Evolutionary conservation across 2,888 invertebrate species (phyloP), one percentile per base, ranked within the genome.

Genomic region (Arenicola marina): DNA sequence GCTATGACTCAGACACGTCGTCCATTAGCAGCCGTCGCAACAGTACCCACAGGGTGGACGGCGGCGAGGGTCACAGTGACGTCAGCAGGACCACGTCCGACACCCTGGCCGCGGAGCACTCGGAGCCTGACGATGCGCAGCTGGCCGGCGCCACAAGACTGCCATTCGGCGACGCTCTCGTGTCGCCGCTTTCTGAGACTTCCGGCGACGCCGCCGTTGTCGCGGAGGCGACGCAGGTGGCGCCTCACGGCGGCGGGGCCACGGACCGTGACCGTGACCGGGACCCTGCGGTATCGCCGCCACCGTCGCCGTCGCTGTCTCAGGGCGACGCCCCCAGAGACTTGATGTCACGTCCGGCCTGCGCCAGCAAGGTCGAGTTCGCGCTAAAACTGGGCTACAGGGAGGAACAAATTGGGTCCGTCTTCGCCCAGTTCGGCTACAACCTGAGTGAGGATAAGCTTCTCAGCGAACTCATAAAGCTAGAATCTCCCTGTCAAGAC

Each of bases 371-470:
- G 77, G 89, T 94, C 67, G 94, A 95, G 83, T 95, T 95, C 81
- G 95, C 93, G 0, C 86, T 94, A 59, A 95, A 94, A 84, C 85
- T 96, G 69, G 96, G 96, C 46, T 97, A 95, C 84, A 91, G 92
- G 0, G 95, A 95, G 80, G 87, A 88, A 51, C 87, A 93, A 67
- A 91, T 95, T 4, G 90, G 91, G 73, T 89, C 89, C 0, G 95
- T 93, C 0, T 82, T 96, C 46, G 89, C 89, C 71, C 91, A 92
- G 74, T 84, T 95, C n/a, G 95, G 95, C 0, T 88, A 91, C 0
- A 89, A 90, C 71, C 92, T 93, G 4, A 90, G 90, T 2, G 90
- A 93, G 77, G 93, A 95, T 80, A 93, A 94, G 80, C 86, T 95
- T 32, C 84, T 96, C 58, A 92, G 91, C 0, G 95, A 95, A 84